phyloP scores from a whole-genome alignment of 2,888 invertebrate genomes.

The Timandra comae region DNA sequence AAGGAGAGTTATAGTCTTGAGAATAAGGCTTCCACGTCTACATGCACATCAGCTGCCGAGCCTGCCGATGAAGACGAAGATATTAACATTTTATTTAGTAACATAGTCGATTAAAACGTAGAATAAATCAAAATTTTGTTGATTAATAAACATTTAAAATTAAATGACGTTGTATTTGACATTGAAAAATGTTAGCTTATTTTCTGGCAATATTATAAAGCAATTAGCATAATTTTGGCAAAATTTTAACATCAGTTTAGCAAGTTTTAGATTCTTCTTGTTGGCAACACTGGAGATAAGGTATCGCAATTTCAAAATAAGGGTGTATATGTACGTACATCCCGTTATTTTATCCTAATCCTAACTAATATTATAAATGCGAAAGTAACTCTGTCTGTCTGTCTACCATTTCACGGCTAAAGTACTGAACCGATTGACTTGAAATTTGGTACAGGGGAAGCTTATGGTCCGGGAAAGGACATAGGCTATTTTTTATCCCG shows the following conservation, averaged over 20 bases:
- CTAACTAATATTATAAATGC: no score
- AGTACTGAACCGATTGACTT: no score
- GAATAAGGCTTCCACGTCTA: neutral
- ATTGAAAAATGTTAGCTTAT: neutral
- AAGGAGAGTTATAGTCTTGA: neutral
- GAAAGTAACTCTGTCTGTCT: no score
- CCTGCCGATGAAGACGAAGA: neutral
- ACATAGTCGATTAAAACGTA: neutral
- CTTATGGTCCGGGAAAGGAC: no score
- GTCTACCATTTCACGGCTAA: no score
- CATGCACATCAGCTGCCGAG: neutral
- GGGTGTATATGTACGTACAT: no score
- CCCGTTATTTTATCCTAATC: no score
- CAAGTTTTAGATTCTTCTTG: conserved; percentile 1
- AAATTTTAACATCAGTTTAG: neutral
- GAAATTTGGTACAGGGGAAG: no score
- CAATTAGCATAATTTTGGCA: no score
- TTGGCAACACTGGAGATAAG: no score
- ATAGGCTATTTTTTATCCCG: no score
- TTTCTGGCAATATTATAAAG: neutral
- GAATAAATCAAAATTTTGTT: neutral
- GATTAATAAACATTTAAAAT: neutral
- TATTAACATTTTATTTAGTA: neutral
- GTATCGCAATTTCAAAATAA: no score
- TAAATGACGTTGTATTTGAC: neutral